Conservation (phyloP, 53 echinoderm and acorn worm genomes). For the Apostichopus leukothele region DNA sequence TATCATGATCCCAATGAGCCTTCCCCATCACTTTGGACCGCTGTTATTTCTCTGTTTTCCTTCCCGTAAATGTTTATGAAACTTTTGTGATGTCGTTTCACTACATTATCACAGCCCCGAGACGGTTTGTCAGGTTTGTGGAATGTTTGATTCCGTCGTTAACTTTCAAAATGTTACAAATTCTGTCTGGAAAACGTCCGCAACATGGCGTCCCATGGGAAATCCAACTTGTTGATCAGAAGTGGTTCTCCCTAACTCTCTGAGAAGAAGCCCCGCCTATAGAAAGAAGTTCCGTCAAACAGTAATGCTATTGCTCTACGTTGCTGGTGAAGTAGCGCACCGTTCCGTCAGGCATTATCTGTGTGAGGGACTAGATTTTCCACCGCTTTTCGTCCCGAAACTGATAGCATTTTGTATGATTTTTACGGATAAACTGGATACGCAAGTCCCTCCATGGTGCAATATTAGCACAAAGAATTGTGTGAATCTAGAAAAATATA, state of each 20-base stretch:
- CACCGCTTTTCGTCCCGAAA: constrained; percentile 26
- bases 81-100: too few species aligned
- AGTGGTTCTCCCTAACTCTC: not conserved
- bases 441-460: constrained; percentile 33
- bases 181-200: not conserved
- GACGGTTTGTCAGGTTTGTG: constrained; percentile 10
- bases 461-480: not conserved
- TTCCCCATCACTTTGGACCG: too few species aligned
- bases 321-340: not conserved
- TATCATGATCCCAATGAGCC: too few species aligned
- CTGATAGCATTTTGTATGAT: not conserved
- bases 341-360: constrained; percentile 17
- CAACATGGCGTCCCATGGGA: not conserved
- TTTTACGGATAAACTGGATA: constrained; percentile 40
- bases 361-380: constrained; percentile 42
- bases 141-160: constrained; percentile 20
- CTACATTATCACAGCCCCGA: too few species aligned
- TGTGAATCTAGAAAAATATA: not conserved
- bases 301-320: not conserved
- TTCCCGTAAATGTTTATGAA: too few species aligned
- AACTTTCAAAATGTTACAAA: not conserved
- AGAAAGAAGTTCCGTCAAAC: constrained; percentile 24
- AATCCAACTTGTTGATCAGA: not conserved
- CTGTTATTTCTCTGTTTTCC: too few species aligned
- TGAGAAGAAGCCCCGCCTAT: constrained; percentile 2